Percentiles rank a stretch among this genome's conserved stretches.
These are phyloP conservation scores for Euleptes europaea DNA, from an alignment of 2,113 vertebrate genomes.

Conservation along the genomic window DNA sequence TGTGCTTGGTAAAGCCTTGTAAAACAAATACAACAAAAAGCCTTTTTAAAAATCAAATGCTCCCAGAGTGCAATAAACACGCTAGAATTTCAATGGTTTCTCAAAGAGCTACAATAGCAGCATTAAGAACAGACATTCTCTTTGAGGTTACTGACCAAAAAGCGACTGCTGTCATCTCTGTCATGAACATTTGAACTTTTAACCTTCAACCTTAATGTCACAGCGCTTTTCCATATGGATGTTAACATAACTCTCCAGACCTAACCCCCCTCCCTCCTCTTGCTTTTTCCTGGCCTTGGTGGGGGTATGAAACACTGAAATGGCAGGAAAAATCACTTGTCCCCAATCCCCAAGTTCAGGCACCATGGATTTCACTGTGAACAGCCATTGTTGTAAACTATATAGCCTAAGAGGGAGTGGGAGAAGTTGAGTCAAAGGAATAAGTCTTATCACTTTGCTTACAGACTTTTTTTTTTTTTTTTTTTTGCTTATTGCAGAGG, in stretches of 20 bases:
- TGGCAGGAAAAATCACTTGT: slow-evolving; percentile 45
- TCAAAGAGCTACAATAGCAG: slow-evolving; percentile 63
- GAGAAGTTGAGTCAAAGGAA: background rate
- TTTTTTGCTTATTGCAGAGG: background rate
- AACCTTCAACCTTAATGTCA: slow-evolving; percentile 76
- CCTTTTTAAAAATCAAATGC: slow-evolving; percentile 40
- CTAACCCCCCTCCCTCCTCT: background rate
- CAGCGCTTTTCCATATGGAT: slow-evolving; percentile 67
- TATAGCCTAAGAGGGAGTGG: background rate
- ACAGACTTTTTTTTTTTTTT: background rate
- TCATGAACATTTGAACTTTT: slow-evolving; percentile 76
- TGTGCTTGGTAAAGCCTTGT: slow-evolving; percentile 32
- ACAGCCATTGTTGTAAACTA: background rate
- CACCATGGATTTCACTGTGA: background rate
- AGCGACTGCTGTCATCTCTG: slow-evolving; percentile 65
- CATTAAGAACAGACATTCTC: slow-evolving; percentile 63
- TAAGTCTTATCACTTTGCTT: background rate
- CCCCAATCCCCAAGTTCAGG: slow-evolving; percentile 14
- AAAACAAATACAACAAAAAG: slow-evolving; percentile 66
- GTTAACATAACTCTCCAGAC: slow-evolving; percentile 48
- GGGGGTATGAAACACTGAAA: slow-evolving; percentile 35
- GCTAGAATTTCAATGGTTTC: slow-evolving; percentile 71
- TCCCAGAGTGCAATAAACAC: slow-evolving; percentile 65
- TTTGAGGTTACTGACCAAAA: slow-evolving; percentile 76
- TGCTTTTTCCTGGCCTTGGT: slow-evolving; percentile 31